Conservation (phyloP, 2,797 vertebrate genomes). For the Mormyrops attenuatus region DNA sequence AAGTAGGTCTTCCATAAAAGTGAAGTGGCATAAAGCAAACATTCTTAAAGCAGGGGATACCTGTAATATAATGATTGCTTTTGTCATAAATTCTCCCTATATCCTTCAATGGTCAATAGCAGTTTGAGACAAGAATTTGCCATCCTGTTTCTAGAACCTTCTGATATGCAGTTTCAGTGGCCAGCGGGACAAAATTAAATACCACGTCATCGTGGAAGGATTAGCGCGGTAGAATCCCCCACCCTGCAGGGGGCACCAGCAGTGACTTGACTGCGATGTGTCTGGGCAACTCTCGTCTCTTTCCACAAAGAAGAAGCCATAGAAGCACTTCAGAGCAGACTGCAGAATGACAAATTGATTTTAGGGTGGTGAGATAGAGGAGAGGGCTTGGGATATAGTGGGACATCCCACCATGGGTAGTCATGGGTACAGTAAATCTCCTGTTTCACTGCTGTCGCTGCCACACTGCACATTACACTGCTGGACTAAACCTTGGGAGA, state of each 20-base stretch:
- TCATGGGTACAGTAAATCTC: constrained; percentile 19
- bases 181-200: background rate
- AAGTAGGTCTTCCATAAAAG: background rate
- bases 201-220: background rate
- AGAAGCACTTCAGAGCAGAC: background rate
- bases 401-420: constrained; percentile 11
- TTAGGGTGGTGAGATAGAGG: background rate
- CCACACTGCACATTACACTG: constrained; percentile 37
- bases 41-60: background rate
- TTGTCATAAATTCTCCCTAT: background rate
- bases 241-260: constrained; percentile 17
- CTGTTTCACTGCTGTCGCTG: constrained; percentile 22
- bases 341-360: constrained; percentile 16
- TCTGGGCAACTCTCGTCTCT: background rate
- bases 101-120: background rate
- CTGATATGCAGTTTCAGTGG: background rate
- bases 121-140: background rate
- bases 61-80: background rate
- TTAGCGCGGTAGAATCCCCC: background rate
- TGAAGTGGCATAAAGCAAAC: background rate
- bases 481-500: constrained; percentile 37
- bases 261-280: background rate
- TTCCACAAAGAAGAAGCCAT: constrained; percentile 9
- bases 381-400: background rate
- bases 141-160: background rate